Evolutionary conservation across 2,888 invertebrate genomes (phyloP), one percentile per base, ranked within the genome.

Genomic region (Dugesia japonica): DNA sequence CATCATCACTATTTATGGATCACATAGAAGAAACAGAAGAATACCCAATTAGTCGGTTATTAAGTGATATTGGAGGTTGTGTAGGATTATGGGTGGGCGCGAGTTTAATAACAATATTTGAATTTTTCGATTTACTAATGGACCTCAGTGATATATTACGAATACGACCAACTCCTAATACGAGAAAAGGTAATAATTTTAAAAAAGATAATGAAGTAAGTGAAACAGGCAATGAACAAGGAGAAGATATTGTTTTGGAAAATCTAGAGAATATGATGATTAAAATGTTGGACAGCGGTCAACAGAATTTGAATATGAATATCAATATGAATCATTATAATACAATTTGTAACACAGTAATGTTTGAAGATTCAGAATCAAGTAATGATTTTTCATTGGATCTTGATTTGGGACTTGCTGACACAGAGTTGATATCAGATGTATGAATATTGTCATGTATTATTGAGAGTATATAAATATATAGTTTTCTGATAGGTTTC

Each of bases 81-180:
- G 75, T 77, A 17, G 77, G 77, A 1, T 76, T 77, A 26, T 77
- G 77, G 77, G 33, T 77, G n/a, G 77, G 77, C 13, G 77, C 77
- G 1, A 76, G 74, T 42, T 28, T 77, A 4, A 73, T 77, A 23
- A 77, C 77, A 1, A 23, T 77, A 1, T 77, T 77, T 76, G 77
- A 77, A 31, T 75, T 77, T 20, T 77, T 75, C n/a, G 77, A 77
- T 71, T 26, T 77, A n/a, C 17, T 56, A 23, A 56, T 56, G 56
- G 56, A 56, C 56, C 56, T 56, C 9, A 56, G 56, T 56, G 56
- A 56, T 56, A 56, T 56, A 9, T 56, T 56, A n/a, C 4, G 56
- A n/a, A 56, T 56, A 4, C n/a, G 56, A n/a, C 56, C 56, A 56
- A 9, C n/a, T 20, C 56, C 56, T 4, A 56, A 56, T 23, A 13